Percentiles rank a stretch among this genome's conserved stretches.
Conservation (phyloP, 2,888 invertebrate genomes). For the Acleris laterana region DNA sequence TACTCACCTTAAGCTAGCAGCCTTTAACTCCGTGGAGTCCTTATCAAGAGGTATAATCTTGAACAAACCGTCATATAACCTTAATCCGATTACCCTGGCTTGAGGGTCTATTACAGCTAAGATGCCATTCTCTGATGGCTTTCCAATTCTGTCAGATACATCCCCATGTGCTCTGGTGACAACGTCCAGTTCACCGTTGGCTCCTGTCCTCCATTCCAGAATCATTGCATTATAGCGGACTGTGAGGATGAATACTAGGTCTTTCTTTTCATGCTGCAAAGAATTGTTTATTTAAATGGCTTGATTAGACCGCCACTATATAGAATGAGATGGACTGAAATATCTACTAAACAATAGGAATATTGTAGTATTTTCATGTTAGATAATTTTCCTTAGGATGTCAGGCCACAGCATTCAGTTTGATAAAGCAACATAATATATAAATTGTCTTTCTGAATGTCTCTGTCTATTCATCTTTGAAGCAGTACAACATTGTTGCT, state of each 20-base stretch:
- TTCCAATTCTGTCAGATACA: constrained; percentile 97
- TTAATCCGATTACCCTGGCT: constrained; percentile 96
- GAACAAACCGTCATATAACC: constrained; percentile 97
- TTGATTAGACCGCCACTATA: not conserved
- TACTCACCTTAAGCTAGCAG: constrained; percentile 89
- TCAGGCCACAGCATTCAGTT: no score
- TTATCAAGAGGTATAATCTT: constrained; percentile 98
- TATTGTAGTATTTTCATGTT: no score
- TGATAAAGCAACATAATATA: no score
- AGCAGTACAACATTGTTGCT: no score
- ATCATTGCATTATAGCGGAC: constrained; percentile 98
- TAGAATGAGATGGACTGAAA: no score
- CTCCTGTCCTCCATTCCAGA: constrained; percentile 91
- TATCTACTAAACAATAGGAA: no score
- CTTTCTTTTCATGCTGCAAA: constrained; percentile 94
- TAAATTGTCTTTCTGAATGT: no score
- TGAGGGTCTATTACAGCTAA: constrained; percentile 98
- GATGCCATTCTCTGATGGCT: constrained; percentile 97
- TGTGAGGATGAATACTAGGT: constrained; percentile 96
- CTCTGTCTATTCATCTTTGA: no score
- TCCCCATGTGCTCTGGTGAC: constrained; percentile 98
- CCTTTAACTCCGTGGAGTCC: constrained; percentile 96
- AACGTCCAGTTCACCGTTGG: constrained; percentile 93
- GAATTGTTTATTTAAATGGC: not conserved
- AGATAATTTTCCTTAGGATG: no score